Percentiles rank a stretch among this genome's conserved stretches.
Conservation (phyloP, 1,140 invertebrate genomes). For the Rhagoletis zephyria region DNA sequence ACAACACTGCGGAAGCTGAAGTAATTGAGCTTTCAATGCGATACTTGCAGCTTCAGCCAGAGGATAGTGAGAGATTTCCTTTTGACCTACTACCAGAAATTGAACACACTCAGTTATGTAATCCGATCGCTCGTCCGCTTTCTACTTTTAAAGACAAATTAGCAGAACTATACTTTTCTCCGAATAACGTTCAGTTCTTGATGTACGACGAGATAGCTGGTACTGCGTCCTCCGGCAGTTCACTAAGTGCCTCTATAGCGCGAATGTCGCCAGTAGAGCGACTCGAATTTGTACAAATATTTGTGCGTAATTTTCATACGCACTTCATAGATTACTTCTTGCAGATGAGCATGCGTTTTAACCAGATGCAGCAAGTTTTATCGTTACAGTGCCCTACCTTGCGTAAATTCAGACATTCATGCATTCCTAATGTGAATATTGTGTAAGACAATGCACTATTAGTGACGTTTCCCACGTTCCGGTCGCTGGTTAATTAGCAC, state of each 20-base stretch:
- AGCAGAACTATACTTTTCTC: slow-evolving; percentile 41
- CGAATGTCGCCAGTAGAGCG: slow-evolving; percentile 28
- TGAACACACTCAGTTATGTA: slow-evolving; percentile 20
- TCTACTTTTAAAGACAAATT: slow-evolving; percentile 49
- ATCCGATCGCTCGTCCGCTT: slow-evolving; percentile 2
- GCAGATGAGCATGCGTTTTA: background rate
- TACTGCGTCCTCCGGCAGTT: background rate
- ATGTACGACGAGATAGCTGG: slow-evolving; percentile 21
- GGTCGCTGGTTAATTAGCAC: no score
- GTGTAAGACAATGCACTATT: slow-evolving; percentile 35
- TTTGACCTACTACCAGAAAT: background rate
- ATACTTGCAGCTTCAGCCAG: background rate
- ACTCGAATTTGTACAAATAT: slow-evolving; percentile 27
- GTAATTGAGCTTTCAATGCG: background rate
- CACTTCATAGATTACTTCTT: slow-evolving; percentile 48
- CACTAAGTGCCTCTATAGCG: background rate
- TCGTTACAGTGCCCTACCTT: slow-evolving; percentile 9
- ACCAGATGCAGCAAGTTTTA: slow-evolving; percentile 15
- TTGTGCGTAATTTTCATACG: slow-evolving; percentile 40
- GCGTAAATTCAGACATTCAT: slow-evolving; percentile 51
- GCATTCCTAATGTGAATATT: slow-evolving; percentile 51
- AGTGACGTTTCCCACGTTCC: background rate
- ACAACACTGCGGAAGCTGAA: background rate
- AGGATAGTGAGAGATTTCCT: background rate
- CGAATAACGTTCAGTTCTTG: background rate